Base-by-base conservation (phyloP, 2,797 vertebrate species). In the Myotis findleyi region DNA sequence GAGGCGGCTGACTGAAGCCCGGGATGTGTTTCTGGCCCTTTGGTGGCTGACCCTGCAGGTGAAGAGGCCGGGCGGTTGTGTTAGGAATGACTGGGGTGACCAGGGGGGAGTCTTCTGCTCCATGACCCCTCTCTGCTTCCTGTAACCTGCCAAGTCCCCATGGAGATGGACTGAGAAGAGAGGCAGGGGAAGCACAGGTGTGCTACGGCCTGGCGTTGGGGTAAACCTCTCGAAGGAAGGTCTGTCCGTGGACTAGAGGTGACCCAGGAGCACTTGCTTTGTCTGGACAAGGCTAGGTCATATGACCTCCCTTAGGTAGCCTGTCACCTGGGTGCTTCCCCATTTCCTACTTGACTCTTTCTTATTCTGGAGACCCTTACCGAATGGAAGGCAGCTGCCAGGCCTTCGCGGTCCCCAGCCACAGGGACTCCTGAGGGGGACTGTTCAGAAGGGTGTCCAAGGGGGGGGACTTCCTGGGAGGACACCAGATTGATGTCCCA, bases 1-100 rank as follows among this genome's bases (percentile, higher is more conserved):
- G 13, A n/a, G 6, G 66, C 17, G 4, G 23, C 6, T 5, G 7
- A 36, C 47, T 38, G 62, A 41, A 20, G 20, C 68, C 51, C 1
- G 5, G 27, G 21, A 21, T 0, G 0, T 11, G 18, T 5, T 38
- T 53, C n/a, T 25, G 23, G 12, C 47, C 13, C 6, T 7, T 9
- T n/a, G n/a, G 11, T 8, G n/a, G 20, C n/a, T 59, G 86, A 17
- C 4, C 23, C 16, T 57, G 33, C 20, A 73, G 30, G 6, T 49
- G 59, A 41, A 57, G 44, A 80, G 17, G 38, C 16, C 6, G 44
- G 49, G 2, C 7, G 4, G 7, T 47, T 72, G 17, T 0, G 25
- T 27, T 16, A 11, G 20, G 14, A 66, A 25, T 0, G 13, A 11
- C 6, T 16, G 21, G 18, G 73, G 71, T 62, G 57, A 53, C 76